A percentile compares a stretch with the other conserved stretches of the same genome.
Evolutionary conservation across 2,797 vertebrate genomes (phyloP).

Genomic region (Neopelma chrysocephalum): DNA sequence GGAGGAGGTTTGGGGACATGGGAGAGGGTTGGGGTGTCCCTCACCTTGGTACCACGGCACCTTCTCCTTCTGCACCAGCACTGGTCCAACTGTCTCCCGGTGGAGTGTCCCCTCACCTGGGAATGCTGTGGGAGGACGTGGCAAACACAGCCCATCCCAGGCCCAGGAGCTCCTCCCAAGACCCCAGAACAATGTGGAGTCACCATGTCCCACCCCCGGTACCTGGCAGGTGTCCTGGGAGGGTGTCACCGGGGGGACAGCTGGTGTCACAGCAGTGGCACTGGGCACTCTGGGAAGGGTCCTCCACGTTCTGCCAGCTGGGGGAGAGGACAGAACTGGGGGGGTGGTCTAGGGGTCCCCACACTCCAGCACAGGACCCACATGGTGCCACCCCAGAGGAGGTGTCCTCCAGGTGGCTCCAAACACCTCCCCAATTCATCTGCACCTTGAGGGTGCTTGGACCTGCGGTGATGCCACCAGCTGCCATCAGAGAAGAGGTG

Average conservation of each 20-base stretch:
- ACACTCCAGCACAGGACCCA: not conserved
- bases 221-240: not conserved
- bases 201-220: not conserved
- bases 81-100: not conserved
- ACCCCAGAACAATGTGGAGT: not conserved
- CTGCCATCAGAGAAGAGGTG: fast-evolving
- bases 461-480: not conserved
- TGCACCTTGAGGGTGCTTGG: not conserved
- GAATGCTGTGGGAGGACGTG: not conserved
- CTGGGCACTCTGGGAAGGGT: not conserved
- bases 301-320: constrained; percentile 63
- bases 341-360: fast-evolving
- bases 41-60: constrained; percentile 20
- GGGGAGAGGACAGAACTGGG: not conserved
- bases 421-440: not conserved
- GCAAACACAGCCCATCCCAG: too few species aligned
- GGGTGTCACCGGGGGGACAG: constrained; percentile 38
- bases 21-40: not conserved
- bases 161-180: too few species aligned
- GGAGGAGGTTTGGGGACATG: not conserved
- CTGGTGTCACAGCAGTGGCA: constrained; percentile 78
- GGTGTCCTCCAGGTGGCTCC: not conserved
- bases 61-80: not conserved
- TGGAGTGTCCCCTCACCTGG: not conserved
- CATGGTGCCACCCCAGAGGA: not conserved